Evolutionary conservation across 2,888 invertebrate species (phyloP).

Genomic region (Suillia variegata): DNA sequence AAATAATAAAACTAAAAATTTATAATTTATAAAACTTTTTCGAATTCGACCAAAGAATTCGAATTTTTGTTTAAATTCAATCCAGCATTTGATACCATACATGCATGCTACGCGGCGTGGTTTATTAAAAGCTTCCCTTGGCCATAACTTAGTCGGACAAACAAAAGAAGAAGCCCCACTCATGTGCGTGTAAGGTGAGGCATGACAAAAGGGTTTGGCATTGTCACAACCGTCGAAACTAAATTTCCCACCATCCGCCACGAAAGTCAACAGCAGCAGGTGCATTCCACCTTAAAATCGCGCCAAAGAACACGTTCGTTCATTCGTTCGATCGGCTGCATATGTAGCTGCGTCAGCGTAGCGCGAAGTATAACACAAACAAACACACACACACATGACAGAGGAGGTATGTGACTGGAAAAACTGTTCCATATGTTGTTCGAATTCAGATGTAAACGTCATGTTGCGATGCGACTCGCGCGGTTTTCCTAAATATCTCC

Average conservation of each 20-base stretch:
- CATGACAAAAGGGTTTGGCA: conserved; percentile 5
- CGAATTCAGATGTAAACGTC: conserved; percentile 27
- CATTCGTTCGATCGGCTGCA: neutral
- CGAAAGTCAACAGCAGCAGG: neutral
- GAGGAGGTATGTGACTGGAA: neutral
- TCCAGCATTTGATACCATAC: too few relatives aligned
- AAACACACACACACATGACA: neutral
- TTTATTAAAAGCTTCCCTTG: conserved; percentile 31
- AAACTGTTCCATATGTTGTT: conserved; percentile 23
- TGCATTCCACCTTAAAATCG: conserved; percentile 16
- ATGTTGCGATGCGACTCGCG: conserved; percentile 13
- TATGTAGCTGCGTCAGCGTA: conserved; percentile 19
- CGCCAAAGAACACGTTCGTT: conserved; percentile 6
- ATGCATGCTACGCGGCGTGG: too few relatives aligned
- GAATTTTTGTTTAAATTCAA: too few relatives aligned
- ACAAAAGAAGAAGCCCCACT: conserved; percentile 8
- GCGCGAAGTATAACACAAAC: conserved; percentile 24
- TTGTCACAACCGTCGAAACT: neutral
- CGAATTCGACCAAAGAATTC: too few relatives aligned
- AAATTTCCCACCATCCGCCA: neutral
- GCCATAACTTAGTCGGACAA: conserved; percentile 29
- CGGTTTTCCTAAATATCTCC: neutral
- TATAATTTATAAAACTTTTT: too few relatives aligned
- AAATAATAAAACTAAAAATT: too few relatives aligned
- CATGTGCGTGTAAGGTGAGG: conserved; percentile 5